Evolutionary conservation across 1,140 invertebrate species (phyloP).

Genomic region (Chironomus tepperi): DNA sequence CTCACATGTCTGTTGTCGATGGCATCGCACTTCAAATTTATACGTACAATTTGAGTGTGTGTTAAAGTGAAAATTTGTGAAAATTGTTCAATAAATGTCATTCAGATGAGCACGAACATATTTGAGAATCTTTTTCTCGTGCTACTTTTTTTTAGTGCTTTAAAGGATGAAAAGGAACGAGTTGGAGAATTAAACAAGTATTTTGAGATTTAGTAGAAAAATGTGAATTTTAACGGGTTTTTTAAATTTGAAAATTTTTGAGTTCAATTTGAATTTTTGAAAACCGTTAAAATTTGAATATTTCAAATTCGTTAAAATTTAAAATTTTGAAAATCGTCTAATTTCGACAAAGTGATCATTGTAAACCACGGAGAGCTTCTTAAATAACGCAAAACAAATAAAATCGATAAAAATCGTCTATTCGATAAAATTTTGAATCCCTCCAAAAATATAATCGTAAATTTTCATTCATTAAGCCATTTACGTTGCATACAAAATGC

Average conservation of each 20-base stretch:
- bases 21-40: not conserved
- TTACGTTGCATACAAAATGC: not conserved
- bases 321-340: no score
- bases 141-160: not conserved
- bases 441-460: not conserved
- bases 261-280: no score
- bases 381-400: no score
- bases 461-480: slow-evolving; percentile 14
- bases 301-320: no score
- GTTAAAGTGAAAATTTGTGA: slow-evolving; percentile 9
- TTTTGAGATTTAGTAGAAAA: not conserved
- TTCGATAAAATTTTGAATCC: no score
- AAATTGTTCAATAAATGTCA: slow-evolving; percentile 14
- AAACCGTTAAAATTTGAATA: no score
- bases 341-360: no score
- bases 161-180: not conserved
- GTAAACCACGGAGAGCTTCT: no score
- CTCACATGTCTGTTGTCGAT: not conserved
- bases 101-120: not conserved
- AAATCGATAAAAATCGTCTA: no score
- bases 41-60: not conserved
- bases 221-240: no score
- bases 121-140: not conserved
- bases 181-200: not conserved
- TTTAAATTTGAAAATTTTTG: no score